A percentile compares a stretch with the other conserved stretches of the same genome.
Evolutionary conservation across 2,888 invertebrate species (phyloP).

Genomic region (Caenorhabditis doughertyi): DNA sequence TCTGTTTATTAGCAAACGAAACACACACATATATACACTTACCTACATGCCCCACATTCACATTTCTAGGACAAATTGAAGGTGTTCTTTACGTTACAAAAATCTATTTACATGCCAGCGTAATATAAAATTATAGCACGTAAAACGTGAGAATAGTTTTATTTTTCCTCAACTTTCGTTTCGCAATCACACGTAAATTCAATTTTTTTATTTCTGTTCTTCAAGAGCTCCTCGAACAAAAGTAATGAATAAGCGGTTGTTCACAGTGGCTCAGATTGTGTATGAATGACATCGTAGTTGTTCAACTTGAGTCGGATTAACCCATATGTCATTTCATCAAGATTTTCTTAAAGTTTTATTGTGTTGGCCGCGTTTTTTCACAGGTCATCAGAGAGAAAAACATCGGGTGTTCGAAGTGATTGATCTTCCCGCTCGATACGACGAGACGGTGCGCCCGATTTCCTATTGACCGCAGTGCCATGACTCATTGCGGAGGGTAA

Average conservation of each 20-base stretch:
- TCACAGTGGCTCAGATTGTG: too few species aligned
- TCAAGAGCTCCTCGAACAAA: too few species aligned
- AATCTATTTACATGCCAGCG: neutral
- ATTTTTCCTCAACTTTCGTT: neutral
- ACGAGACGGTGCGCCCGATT: slow-evolving; percentile 42
- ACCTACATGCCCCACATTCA: slow-evolving; percentile 14
- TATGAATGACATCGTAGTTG: too few species aligned
- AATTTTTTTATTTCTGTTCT: too few species aligned
- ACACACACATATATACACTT: slow-evolving; percentile 50
- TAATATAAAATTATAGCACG: neutral
- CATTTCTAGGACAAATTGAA: slow-evolving; percentile 19
- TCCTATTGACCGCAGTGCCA: slow-evolving; percentile 42
- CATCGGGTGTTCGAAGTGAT: slow-evolving; percentile 46
- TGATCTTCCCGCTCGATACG: slow-evolving; percentile 53
- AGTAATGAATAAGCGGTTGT: too few species aligned
- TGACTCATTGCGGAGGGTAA: slow-evolving; percentile 46
- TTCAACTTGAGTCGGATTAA: too few species aligned
- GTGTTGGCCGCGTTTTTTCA: slow-evolving; percentile 48
- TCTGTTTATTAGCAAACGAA: slow-evolving; percentile 62
- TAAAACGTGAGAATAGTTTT: neutral
- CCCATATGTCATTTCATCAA: too few species aligned
- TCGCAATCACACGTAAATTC: neutral
- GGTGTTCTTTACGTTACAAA: slow-evolving; percentile 18
- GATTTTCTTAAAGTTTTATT: slow-evolving; percentile 31
- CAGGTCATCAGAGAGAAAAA: slow-evolving; percentile 47